A percentile compares a stretch with the other conserved stretches of the same genome.
phyloP scores from a whole-genome alignment of 2,888 invertebrate genomes.

The Dromius quadrimaculatus region DNA sequence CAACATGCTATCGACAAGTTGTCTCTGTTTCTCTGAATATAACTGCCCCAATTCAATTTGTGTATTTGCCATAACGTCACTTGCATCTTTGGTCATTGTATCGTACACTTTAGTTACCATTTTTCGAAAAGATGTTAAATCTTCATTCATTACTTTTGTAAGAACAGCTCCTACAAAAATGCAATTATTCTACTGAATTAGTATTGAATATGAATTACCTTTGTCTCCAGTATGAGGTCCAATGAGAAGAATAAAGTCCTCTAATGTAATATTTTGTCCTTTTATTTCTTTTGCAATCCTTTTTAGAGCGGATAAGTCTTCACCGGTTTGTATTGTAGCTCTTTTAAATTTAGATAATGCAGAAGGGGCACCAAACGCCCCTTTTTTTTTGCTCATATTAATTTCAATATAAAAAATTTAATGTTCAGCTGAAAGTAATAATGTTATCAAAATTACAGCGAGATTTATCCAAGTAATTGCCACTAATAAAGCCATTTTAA shows the following conservation, averaged over 20 bases:
- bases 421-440: constrained; percentile 2
- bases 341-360: constrained; percentile 11
- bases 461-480: constrained; percentile 45
- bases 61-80: constrained; percentile 64
- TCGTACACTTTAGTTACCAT: constrained; percentile 64
- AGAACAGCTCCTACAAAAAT: constrained; percentile 57
- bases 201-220: constrained; percentile 56
- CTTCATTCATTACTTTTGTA: constrained; percentile 61
- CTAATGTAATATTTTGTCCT: constrained; percentile 57
- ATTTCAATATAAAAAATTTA: not conserved
- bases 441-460: constrained; percentile 7
- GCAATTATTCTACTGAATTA: not conserved
- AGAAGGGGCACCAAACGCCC: constrained; percentile 12
- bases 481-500: constrained; percentile 34
- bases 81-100: constrained; percentile 65
- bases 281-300: constrained; percentile 31
- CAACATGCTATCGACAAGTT: constrained; percentile 62
- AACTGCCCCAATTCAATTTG: constrained; percentile 62
- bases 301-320: constrained; percentile 36
- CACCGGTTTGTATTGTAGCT: not conserved
- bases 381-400: constrained; percentile 17
- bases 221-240: constrained; percentile 63
- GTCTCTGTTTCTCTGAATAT: constrained; percentile 60
- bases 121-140: constrained; percentile 61
- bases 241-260: constrained; percentile 63